These are phyloP conservation scores for Drosophila merina DNA, from an alignment of 2,888 invertebrate species.

Conservation along the genomic window DNA sequence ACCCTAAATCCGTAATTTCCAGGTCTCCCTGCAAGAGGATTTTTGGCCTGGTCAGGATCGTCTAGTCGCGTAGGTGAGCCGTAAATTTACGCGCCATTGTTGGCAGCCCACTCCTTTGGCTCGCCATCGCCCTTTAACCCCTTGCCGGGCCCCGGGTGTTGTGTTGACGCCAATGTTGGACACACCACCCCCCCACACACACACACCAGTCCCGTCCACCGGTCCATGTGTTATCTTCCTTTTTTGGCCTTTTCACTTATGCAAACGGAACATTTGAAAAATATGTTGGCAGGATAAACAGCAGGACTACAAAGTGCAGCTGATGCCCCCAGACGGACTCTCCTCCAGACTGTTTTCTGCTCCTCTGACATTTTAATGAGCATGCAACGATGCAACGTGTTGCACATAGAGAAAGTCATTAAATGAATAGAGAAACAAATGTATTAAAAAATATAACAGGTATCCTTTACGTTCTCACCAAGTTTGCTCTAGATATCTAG, in stretches of 20 bases:
- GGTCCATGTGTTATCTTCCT: slow-evolving; percentile 67
- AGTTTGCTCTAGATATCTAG: too few species aligned
- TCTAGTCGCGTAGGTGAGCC: slow-evolving; percentile 80
- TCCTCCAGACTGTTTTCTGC: slow-evolving; percentile 52
- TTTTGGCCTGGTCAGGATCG: slow-evolving; percentile 44
- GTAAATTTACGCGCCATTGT: slow-evolving; percentile 77
- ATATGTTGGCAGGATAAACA: slow-evolving; percentile 79
- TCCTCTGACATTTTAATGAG: slow-evolving; percentile 77
- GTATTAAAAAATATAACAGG: too few species aligned
- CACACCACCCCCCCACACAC: slow-evolving; percentile 1
- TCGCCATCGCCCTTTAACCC: slow-evolving; percentile 8
- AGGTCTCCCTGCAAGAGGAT: slow-evolving; percentile 6
- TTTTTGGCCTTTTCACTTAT: slow-evolving; percentile 77
- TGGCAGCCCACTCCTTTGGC: slow-evolving; percentile 32
- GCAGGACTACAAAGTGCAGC: slow-evolving; percentile 73
- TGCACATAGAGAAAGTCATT: neutral
- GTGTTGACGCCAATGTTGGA: slow-evolving; percentile 77
- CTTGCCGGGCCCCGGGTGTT: slow-evolving; percentile 19
- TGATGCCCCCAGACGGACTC: slow-evolving; percentile 62
- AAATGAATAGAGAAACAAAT: too few species aligned
- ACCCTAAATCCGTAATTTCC: neutral
- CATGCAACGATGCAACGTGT: slow-evolving; percentile 75
- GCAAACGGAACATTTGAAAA: slow-evolving; percentile 79
- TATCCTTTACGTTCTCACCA: too few species aligned
- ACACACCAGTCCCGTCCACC: neutral